Evolutionary conservation across 92 coral and sea anemone species (phyloP).

Genomic region (Nematostella vectensis): DNA sequence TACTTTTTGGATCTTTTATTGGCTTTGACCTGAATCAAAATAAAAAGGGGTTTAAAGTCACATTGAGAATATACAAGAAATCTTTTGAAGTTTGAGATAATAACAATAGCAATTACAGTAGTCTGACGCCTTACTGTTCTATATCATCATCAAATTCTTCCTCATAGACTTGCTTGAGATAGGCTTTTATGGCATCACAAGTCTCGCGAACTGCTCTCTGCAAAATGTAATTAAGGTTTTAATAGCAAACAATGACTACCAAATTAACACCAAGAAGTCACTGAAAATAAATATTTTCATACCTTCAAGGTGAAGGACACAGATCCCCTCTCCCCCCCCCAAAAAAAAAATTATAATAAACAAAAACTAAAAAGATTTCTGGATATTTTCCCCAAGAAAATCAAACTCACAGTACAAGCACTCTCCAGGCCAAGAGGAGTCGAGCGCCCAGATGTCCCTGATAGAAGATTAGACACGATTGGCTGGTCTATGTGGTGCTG

Average conservation of each 20-base stretch:
- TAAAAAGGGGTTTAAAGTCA: no score
- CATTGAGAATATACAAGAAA: no score
- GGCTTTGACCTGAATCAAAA: no score
- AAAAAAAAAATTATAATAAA: no score
- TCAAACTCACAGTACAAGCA: constrained; percentile 89
- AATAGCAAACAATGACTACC: no score
- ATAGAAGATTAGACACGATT: constrained; percentile 20
- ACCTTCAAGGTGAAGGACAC: no score
- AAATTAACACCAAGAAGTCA: no score
- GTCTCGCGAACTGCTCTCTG: constrained; percentile 84
- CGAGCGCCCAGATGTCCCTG: constrained; percentile 30
- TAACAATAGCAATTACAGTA: constrained; percentile 11
- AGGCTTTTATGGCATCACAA: constrained; percentile 73
- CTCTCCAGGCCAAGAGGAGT: constrained; percentile 68
- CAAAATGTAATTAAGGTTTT: constrained; percentile 3
- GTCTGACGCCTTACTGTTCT: background rate
- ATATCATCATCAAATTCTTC: constrained; percentile 28
- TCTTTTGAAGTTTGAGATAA: no score
- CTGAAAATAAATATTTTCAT: background rate
- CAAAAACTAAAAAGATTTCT: no score
- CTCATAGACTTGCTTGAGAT: constrained; percentile 59
- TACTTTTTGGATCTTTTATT: constrained; percentile 17
- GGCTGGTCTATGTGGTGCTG: constrained; percentile 33
- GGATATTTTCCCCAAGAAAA: no score
- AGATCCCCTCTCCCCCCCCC: no score